Base-by-base conservation (phyloP, 2,797 vertebrate species). In the Enteromius treurensis region DNA sequence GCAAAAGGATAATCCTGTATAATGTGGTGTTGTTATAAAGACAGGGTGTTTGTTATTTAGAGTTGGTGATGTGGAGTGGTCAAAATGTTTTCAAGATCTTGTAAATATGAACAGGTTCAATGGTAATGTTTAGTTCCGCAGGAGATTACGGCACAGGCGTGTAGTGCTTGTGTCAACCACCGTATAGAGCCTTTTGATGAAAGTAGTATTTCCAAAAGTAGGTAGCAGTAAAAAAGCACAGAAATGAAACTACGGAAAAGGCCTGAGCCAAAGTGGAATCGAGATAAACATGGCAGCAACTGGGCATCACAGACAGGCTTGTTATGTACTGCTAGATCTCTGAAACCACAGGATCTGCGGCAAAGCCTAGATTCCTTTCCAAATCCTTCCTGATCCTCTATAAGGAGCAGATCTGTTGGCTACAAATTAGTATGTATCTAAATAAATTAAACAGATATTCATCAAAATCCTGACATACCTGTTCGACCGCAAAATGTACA, bases 401-500 rank as follows among this genome's bases (percentile, higher is more conserved):
- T 69, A 69, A 47, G 71, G 45, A 82, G 71, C 80, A 75, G 67
- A 74, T 32, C 26, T 49, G 53, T 81, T 73, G 62, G 73, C 71
- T 67, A 65, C 47, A 65, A 55, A 76, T 74, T 34, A 40, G 42
- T 67, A 26, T 21, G 14, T 65, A 64, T 75, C 47, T 75, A 37
- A 70, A 83, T 79, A 88, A 87, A 88, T 82, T 80, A 80, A 64
- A 83, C 86, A 86, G 85, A 23, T 13, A 64, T 34, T 60, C 80
- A 85, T 77, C 79, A 89, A 90, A 80, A 82, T 85, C n/a, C 51
- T 40, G 21, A 23, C 13, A 34, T 34, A 51, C 29, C 14, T 64
- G 75, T 77, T 45, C 3, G n/a, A 9, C 55, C 82, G 42, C 87
- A 91, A 91, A 80, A 60, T 42, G 88, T 91, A 91, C 91, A 90